Evolutionary conservation across 2,113 vertebrate species (phyloP), one percentile per base, ranked within the genome.

Genomic region (Mystacornis crossleyi): DNA sequence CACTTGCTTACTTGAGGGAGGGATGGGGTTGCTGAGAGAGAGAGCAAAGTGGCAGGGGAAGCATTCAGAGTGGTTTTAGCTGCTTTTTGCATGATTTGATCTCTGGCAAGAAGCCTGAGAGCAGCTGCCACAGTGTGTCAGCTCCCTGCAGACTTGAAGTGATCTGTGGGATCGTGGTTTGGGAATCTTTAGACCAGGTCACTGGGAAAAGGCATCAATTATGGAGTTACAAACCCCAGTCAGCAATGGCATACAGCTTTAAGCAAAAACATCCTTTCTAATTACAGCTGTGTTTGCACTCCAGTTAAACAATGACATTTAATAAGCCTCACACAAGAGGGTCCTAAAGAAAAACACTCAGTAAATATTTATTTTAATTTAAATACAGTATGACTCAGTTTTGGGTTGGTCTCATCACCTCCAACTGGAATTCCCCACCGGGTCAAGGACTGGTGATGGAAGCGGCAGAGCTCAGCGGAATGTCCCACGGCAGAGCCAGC

Each of bases 291-390:
- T 89, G 64, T 84, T 96, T 97, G 95, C 66, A 43, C 96, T 96
- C 64, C 80, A 38, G 83, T 94, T 92, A 82, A 96, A 96, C 73
- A 67, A 89, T 67, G 79, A 85, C 94, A 86, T 93, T 95, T 94
- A 91, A n/a, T 73, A 94, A 93, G 79, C 50, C 81, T 91, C 91
- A 72, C 92, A 95, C 48, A 69, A 86, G 94, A 94, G 45, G 42
- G 87, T 72, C 78, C 57, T 78, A n/a, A 95, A 91, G 91, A 80
- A 93, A 91, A 65, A 42, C 47, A 65, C 5, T 14, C 57, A 23
- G 70, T 85, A 81, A 96, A 96, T 93, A 90, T 88, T 95, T 92
- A 71, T 95, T 98, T 96, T 83, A 14, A 96, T 94, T 93, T 71
- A 75, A 97, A 88, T 60, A 60, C 73, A 80, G 89, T 18, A 16